A percentile compares a stretch with the other conserved stretches of the same genome.
These are phyloP conservation scores for Stegostoma tigrinum DNA, from an alignment of 2,113 vertebrate genomes.

Conservation along the genomic window DNA sequence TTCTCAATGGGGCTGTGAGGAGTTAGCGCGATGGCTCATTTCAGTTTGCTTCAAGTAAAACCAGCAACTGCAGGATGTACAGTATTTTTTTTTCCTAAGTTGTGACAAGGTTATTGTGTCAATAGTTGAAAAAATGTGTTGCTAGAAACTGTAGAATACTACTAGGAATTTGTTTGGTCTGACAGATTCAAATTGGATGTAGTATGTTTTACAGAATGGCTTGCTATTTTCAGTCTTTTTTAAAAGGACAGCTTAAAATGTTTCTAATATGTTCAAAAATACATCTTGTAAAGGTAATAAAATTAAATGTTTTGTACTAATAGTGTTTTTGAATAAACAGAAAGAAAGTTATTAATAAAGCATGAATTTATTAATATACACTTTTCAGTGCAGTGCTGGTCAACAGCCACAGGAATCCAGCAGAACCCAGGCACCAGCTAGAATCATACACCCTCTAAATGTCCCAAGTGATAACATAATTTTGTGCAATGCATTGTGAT, in stretches of 20 bases:
- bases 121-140: background rate
- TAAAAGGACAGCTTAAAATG: background rate
- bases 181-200: background rate
- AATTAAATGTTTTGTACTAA: constrained; percentile 19
- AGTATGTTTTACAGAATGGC: background rate
- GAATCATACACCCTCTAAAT: background rate
- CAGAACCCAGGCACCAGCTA: background rate
- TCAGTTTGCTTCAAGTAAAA: background rate
- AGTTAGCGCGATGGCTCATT: background rate
- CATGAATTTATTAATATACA: background rate
- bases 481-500: background rate
- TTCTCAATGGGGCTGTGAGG: background rate
- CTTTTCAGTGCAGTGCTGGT: background rate
- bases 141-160: background rate
- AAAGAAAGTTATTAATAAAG: background rate
- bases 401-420: background rate
- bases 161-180: constrained; percentile 7
- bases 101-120: background rate
- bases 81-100: background rate
- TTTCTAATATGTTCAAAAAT: background rate
- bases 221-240: constrained; percentile 15
- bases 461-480: background rate
- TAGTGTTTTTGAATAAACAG: constrained; percentile 34
- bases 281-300: background rate
- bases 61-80: background rate